Percentiles rank a stretch among this genome's conserved stretches.
These are phyloP conservation scores for Phymanthus crucifer DNA, from an alignment of 92 coral and sea anemone species.

Conservation along the genomic window DNA sequence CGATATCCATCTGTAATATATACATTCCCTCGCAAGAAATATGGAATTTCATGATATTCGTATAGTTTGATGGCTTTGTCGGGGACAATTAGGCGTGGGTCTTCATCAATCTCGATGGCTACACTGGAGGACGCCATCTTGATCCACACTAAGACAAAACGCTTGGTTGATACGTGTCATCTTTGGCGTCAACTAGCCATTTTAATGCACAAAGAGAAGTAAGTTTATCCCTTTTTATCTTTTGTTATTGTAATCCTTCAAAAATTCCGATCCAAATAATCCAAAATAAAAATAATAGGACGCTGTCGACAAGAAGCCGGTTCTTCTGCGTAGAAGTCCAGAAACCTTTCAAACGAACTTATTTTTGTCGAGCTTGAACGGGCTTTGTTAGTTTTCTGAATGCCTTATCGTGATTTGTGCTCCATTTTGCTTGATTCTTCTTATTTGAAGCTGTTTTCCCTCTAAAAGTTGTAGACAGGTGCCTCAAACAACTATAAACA, in stretches of 20 bases:
- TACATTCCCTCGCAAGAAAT: conserved; percentile 92
- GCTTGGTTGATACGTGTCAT: background rate
- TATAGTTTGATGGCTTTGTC: conserved; percentile 54
- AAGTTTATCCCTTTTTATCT: background rate
- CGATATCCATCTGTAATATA: conserved; percentile 92
- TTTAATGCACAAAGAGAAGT: background rate
- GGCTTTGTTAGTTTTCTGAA: background rate
- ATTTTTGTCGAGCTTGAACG: background rate
- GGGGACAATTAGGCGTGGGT: conserved; percentile 21
- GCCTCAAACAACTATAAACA: background rate
- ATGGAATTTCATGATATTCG: conserved; percentile 92
- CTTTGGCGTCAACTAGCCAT: background rate
- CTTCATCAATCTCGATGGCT: conserved; percentile 38
- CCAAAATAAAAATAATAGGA: background rate
- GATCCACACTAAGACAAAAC: background rate
- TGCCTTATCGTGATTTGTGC: background rate
- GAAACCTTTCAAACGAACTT: background rate
- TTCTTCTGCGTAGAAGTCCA: background rate
- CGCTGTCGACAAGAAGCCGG: background rate
- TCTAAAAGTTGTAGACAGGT: too few relatives aligned
- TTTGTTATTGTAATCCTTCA: too few relatives aligned
- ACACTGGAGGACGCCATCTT: conserved; percentile 35
- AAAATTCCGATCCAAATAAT: background rate
- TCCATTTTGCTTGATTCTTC: background rate
- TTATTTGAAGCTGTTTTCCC: background rate